phyloP scores from a whole-genome alignment of 2,797 vertebrate genomes.

The Chaetodon trifasciatus region DNA sequence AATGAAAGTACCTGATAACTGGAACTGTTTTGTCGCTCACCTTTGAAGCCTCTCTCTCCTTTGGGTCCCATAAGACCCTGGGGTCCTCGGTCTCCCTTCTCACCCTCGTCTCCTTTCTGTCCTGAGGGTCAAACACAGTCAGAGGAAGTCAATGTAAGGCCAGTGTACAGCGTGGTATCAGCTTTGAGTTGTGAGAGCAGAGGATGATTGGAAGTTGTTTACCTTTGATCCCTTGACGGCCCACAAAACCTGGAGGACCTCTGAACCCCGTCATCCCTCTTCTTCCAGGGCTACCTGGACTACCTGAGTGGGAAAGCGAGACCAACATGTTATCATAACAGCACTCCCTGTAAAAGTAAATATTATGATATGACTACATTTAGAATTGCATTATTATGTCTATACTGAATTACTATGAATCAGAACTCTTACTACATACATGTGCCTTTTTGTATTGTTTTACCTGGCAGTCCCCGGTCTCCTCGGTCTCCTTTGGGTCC shows the following conservation, averaged over 20 bases:
- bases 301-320: constrained; percentile 52
- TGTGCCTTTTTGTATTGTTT: not conserved
- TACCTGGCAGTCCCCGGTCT: constrained; percentile 79
- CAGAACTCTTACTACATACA: not conserved
- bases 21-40: constrained; percentile 75
- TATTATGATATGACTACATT: not conserved
- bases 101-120: constrained; percentile 79
- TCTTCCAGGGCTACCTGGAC: constrained; percentile 71
- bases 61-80: constrained; percentile 66
- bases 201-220: not conserved
- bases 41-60: constrained; percentile 79
- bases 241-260: constrained; percentile 74
- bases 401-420: not conserved
- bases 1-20: not conserved
- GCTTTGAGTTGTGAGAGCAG: not conserved
- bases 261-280: constrained; percentile 70
- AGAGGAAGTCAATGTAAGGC: not conserved
- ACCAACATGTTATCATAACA: too few species aligned
- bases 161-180: not conserved
- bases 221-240: constrained; percentile 81
- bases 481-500: constrained; percentile 79
- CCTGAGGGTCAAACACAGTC: constrained; percentile 59
- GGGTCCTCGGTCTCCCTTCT: constrained; percentile 68
- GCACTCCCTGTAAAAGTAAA: too few species aligned
- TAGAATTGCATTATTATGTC: not conserved